A percentile compares a stretch with the other conserved stretches of the same genome.
These are phyloP conservation scores for Ophion costatus DNA, from an alignment of 2,888 invertebrate species.

Conservation along the genomic window DNA sequence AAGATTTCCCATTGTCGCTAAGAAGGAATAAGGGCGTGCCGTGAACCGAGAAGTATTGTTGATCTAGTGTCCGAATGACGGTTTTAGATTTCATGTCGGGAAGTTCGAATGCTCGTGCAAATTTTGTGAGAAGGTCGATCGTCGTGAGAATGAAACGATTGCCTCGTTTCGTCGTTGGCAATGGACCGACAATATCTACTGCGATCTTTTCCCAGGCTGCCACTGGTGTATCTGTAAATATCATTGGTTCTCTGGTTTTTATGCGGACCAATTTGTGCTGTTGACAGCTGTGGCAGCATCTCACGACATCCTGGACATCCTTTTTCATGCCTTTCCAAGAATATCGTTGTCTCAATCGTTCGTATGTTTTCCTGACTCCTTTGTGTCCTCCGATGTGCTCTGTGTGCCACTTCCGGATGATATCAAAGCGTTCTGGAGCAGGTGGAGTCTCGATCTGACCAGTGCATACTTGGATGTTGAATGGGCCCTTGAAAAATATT, in stretches of 20 bases:
- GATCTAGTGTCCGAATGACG: not conserved
- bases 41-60: not conserved
- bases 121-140: conserved; percentile 15
- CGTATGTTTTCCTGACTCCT: conserved; percentile 49
- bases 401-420: conserved; percentile 7
- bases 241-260: conserved; percentile 59
- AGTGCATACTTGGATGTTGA: not conserved
- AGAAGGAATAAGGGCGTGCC: not conserved
- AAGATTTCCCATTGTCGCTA: conserved; percentile 7
- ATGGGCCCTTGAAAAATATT: not conserved
- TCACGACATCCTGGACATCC: no score
- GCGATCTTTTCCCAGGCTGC: conserved; percentile 61
- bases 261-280: conserved; percentile 64
- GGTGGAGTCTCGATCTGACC: not conserved
- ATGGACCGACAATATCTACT: conserved; percentile 67
- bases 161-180: conserved; percentile 54
- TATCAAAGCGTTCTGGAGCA: not conserved
- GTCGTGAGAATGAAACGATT: conserved; percentile 48
- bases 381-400: conserved; percentile 57
- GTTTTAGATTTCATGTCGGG: conserved; percentile 9
- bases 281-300: conserved; percentile 63
- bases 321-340: conserved; percentile 60
- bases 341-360: conserved; percentile 44
- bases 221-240: conserved; percentile 64
- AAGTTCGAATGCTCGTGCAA: conserved; percentile 4